phyloP scores from a whole-genome alignment of 2,113 vertebrate species.

The Catagonus wagneri region DNA sequence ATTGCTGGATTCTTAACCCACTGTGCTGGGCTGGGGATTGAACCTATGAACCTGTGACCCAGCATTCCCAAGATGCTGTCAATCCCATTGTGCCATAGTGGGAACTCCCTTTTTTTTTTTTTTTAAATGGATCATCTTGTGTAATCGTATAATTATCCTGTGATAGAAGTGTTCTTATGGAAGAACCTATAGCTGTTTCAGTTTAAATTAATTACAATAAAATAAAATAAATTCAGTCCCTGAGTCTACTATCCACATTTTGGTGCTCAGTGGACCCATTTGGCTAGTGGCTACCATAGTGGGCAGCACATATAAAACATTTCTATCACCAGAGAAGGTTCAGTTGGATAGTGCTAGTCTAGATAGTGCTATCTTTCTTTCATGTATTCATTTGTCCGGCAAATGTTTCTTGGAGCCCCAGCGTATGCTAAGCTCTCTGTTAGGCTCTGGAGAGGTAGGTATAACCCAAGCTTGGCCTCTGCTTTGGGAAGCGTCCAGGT shows the following conservation, averaged over 20 bases:
- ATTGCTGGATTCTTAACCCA: no score
- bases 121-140: not conserved
- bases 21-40: no score
- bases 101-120: not conserved
- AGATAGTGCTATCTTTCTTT: not conserved
- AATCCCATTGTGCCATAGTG: no score
- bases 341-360: not conserved
- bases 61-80: no score
- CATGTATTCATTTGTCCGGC: constrained; percentile 1
- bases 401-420: not conserved
- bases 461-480: not conserved
- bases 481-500: not conserved
- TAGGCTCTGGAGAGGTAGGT: not conserved
- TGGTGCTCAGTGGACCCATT: not conserved
- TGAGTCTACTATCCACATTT: not conserved
- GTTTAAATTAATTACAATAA: constrained; percentile 8
- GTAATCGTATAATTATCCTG: not conserved
- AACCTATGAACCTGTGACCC: no score
- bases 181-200: not conserved
- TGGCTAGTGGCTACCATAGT: not conserved
- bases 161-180: not conserved
- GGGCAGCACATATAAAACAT: not conserved
- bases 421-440: not conserved
- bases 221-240: not conserved
- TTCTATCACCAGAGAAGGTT: not conserved